Base-by-base conservation (phyloP, 1,140 invertebrate genomes). In the Periplaneta americana region DNA sequence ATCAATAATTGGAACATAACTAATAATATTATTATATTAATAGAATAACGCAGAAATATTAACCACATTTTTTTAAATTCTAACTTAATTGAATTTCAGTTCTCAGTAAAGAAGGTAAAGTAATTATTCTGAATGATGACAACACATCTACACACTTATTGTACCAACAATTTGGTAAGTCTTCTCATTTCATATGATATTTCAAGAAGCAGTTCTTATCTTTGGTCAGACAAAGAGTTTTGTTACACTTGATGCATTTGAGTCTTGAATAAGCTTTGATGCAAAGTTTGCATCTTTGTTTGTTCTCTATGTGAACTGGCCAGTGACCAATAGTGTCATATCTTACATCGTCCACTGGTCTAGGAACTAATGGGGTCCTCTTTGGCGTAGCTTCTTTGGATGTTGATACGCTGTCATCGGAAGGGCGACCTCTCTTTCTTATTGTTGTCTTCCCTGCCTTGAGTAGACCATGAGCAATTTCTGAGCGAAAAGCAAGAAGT, bases 401-500 rank as follows among this genome's bases (percentile, higher is more conserved):
- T 74, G 9, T 3, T n/a, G 79, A 75, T 9, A 4, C 33, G 28
- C 34, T n/a, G 35, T 82, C 11, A 57, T 11, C 28, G 34, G 34
- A 22, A n/a, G 77, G 48, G n/a, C 80, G 18, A 34, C 66, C 77
- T 10, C 77, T 34, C 80, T 83, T 79, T 48, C 37, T n/a, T 32
- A 22, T 66, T 2, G 33, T 34, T 34, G 32, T 33, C 13, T 37
- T 57, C 28, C 35, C 36, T 31, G 33, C 80, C 8, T 36, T 77
- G 22, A 34, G 15, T n/a, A 76, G 66, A 34, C 48, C 82, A 13
- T 32, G 6, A n/a, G 74, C 66, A 78, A 57, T 8, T 78, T 81
- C 17, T 31, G 85, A 84, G 85, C 85, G 85, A 84, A 86, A 86
- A 83, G 84, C 84, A 81, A 83, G 84, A 84, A 87, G 85, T 74